Evolutionary conservation across 2,113 vertebrate species (phyloP).

Genomic region (Ptilonorhynchus violaceus): DNA sequence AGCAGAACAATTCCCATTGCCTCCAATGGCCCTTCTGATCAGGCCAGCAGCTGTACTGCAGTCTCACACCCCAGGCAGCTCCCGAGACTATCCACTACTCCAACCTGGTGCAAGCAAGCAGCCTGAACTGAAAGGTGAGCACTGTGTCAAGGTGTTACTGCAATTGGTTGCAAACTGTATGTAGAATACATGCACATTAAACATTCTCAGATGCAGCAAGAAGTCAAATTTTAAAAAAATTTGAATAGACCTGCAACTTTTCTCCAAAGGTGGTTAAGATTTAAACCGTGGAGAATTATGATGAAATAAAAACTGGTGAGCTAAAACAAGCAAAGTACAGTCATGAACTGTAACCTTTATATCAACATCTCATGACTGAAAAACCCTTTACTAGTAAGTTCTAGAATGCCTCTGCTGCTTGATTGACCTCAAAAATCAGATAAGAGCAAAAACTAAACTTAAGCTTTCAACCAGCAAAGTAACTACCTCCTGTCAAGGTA

Average conservation of each 20-base stretch:
- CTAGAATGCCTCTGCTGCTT: constrained; percentile 18
- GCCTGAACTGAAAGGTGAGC: neutral
- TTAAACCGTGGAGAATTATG: neutral
- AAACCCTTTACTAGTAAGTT: neutral
- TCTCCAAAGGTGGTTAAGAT: neutral
- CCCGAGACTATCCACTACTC: rapidly evolving
- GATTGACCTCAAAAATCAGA: constrained; percentile 50
- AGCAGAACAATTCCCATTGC: neutral
- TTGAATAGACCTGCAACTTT: neutral
- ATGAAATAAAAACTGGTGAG: neutral
- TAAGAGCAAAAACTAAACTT: neutral
- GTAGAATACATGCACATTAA: neutral
- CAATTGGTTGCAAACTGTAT: neutral
- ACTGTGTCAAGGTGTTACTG: neutral
- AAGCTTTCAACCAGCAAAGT: neutral
- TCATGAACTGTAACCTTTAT: neutral
- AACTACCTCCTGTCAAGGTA: neutral
- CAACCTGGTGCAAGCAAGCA: neutral
- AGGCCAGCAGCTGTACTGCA: rapidly evolving
- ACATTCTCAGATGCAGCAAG: neutral
- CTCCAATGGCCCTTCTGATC: neutral
- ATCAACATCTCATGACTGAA: neutral
- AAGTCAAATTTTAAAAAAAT: neutral
- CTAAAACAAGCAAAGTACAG: neutral
- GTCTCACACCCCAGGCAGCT: neutral